Evolutionary conservation across 2,113 vertebrate genomes (phyloP), one percentile per base, ranked within the genome.

Genomic region (Clupea harengus): DNA sequence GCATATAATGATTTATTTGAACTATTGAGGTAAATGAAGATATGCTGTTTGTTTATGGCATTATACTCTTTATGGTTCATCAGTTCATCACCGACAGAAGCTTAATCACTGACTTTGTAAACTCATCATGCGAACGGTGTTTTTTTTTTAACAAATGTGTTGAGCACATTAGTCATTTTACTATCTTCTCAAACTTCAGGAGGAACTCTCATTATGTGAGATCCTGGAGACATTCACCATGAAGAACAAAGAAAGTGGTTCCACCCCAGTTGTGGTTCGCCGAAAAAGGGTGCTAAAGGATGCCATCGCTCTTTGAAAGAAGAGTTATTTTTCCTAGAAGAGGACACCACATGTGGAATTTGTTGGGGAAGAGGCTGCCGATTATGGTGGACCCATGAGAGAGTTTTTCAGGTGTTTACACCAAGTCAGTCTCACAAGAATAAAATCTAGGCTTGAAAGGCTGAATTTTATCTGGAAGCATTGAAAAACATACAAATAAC

Each of bases 321-420:
- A 57, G 54, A 81, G 57, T 45, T 85, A 82, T 57, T 95, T 95
- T 88, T 78, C 78, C 78, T 94, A 91, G 92, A 91, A 88, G 9
- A 81, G 82, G 22, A 87, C 54, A 0, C 92, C 93, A 15, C 0
- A 87, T 0, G 8, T 94, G 47, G 85, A 88, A 81, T 94, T 94
- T 90, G 82, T 50, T 0, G 91, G 88, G 47, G 92, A 93, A 64
- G 86, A 92, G 39, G 86, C 87, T 0, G 81, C 85, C 0, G 32
- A 87, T 81, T 85, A 84, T 0, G 84, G 91, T 32, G 89, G 88
- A 28, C 87, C 91, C 2, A 84, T 89, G 80, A 10, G 89, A 1
- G 93, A 94, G 81, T 95, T 94, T 86, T 94, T 95, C 90, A 94
- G 94, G 94, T 15, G 47, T 81, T 72, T 11, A 13, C 54, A 80